Conservation (phyloP, 2,797 vertebrate species). For the Sebastes vulpes region DNA sequence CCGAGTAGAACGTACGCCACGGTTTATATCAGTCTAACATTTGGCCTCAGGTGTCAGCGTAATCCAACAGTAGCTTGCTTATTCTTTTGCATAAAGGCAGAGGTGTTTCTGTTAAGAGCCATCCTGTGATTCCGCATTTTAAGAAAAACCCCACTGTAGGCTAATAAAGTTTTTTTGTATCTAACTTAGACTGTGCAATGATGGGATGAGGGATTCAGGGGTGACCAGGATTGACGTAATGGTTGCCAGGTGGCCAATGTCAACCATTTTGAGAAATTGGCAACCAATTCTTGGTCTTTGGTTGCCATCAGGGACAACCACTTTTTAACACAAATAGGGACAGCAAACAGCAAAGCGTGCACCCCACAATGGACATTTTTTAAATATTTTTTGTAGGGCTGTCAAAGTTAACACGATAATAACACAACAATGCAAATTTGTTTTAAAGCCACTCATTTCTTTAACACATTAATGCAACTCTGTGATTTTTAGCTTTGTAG, state of each 20-base stretch:
- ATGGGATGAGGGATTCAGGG: not conserved
- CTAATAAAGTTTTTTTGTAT: not conserved
- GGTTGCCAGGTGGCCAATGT: not conserved
- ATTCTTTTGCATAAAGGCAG: conserved; percentile 30
- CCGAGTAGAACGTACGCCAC: not conserved
- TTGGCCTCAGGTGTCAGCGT: conserved; percentile 22
- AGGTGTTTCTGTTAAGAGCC: conserved; percentile 13
- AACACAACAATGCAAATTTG: too few relatives aligned
- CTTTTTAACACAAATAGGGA: not conserved
- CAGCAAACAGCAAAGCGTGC: not conserved
- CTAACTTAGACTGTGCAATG: not conserved
- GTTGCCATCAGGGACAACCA: not conserved
- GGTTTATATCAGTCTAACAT: conserved; percentile 22
- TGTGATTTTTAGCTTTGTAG: too few relatives aligned
- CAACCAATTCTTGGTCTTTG: not conserved
- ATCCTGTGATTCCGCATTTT: not conserved
- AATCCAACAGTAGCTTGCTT: not conserved
- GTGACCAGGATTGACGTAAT: not conserved
- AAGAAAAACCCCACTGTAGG: not conserved
- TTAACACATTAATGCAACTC: too few relatives aligned
- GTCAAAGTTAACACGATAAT: too few relatives aligned
- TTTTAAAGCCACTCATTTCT: too few relatives aligned
- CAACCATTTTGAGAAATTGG: not conserved
- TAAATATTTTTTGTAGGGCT: too few relatives aligned
- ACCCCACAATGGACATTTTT: too few relatives aligned